Evolutionary conservation across 2,113 vertebrate genomes (phyloP).

Genomic region (Empidonax alnorum): DNA sequence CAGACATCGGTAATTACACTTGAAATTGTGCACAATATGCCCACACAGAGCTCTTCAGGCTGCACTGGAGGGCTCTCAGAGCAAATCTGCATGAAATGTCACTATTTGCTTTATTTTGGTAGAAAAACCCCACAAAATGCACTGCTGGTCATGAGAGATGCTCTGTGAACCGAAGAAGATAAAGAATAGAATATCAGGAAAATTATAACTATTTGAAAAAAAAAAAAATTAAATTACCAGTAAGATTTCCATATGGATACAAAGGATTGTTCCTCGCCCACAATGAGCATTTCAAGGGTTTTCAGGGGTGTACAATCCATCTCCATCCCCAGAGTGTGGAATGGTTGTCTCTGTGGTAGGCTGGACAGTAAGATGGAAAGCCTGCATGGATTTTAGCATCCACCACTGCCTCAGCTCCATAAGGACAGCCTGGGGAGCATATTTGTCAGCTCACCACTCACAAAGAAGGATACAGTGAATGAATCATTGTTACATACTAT

Average conservation of each 20-base stretch:
- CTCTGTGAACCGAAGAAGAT: neutral
- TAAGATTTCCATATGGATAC: neutral
- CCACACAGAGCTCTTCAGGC: neutral
- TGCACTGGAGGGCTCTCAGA: neutral
- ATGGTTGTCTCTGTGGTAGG: neutral
- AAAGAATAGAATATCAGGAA: neutral
- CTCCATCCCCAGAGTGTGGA: neutral
- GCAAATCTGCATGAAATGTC: neutral
- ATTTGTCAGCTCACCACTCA: constrained; percentile 31
- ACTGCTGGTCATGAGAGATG: neutral
- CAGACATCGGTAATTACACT: neutral
- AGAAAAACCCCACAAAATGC: neutral
- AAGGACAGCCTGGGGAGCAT: constrained; percentile 23
- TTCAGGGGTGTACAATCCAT: neutral
- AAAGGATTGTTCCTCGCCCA: neutral
- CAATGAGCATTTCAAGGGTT: neutral
- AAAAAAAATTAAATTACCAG: neutral
- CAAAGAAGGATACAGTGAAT: neutral
- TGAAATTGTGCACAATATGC: neutral
- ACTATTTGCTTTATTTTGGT: neutral
- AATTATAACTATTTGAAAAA: neutral
- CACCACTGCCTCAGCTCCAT: neutral
- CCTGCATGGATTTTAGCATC: neutral
- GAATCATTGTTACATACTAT: constrained; percentile 1
- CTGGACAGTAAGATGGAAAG: neutral